Percentiles rank a stretch among this genome's conserved stretches.
Evolutionary conservation across 2,113 vertebrate species (phyloP).

Genomic region (Psittacula cyanocephala): DNA sequence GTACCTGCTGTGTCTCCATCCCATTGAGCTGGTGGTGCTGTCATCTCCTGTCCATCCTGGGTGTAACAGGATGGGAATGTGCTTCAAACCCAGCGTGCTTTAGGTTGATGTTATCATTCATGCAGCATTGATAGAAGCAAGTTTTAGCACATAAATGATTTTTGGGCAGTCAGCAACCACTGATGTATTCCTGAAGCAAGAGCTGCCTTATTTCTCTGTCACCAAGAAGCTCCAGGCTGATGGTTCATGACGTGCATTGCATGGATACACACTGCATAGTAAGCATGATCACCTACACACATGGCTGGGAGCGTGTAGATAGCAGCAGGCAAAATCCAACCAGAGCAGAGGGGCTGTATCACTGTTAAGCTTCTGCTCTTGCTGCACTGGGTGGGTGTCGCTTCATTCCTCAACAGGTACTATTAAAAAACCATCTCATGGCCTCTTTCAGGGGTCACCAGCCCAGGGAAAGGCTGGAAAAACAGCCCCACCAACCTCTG

Average conservation of each 20-base stretch:
- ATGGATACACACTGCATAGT: background rate
- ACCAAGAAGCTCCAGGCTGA: background rate
- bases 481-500: background rate
- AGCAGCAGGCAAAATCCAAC: background rate
- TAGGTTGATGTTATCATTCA: background rate
- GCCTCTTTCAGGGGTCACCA: background rate
- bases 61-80: background rate
- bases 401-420: background rate
- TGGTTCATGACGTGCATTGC: background rate
- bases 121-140: background rate
- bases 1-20: background rate
- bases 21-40: background rate
- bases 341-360: fast-evolving
- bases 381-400: background rate
- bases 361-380: background rate
- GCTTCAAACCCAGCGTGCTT: background rate
- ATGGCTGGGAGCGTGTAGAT: fast-evolving
- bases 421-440: background rate
- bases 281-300: background rate
- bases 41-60: background rate
- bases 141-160: background rate
- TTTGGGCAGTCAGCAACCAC: background rate
- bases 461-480: background rate
- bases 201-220: background rate
- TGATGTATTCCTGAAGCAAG: background rate